Evolutionary conservation across 2,797 vertebrate genomes (phyloP), one percentile per base, ranked within the genome.

Genomic region (Chaetodon trifasciatus): DNA sequence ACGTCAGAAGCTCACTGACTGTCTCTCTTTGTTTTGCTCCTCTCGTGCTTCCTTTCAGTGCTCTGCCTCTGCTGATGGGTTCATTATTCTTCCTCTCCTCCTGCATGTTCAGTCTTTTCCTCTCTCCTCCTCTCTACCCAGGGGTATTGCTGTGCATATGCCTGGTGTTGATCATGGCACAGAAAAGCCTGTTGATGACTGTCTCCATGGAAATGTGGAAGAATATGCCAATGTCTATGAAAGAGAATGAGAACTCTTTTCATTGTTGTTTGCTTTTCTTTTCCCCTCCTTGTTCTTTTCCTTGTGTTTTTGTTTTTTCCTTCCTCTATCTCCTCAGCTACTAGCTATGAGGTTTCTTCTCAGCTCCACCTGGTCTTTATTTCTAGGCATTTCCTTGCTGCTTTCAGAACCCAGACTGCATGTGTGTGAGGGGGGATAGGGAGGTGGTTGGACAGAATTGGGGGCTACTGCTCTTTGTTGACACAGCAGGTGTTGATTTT

Each of bases 401-500:
- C 79, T 78, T 75, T 78, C 21, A 76, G 67, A 76, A 83, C 24
- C 49, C 37, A 82, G 72, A 73, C 57, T 37, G 28, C 58, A 71
- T 16, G 6, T 62, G 61, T 53, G 67, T 37, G 37, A 42, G 62
- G 42, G 46, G 15, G 21, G 40, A 17, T 46, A 35, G 15, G 44
- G 39, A 24, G 61, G 50, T 15, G 8, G 19, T 23, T 6, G 50
- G 73, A 46, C 61, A 60, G 66, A 76, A 76, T 60, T 53, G 67
- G 78, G 79, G 69, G 66, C 65, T 56, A 21, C 69, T 62, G 66
- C 63, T 76, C 85, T 88, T 77, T 94, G 90, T 94, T 93, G 88
- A 93, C 87, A 91, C 93, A 94, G 91, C 91, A 93, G 91, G 91
- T 94, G 94, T 92, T 90, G 89, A 93, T 92, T 89, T 91, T 80